Base-by-base conservation (phyloP, 2,888 invertebrate species). In the Oscheius sp. region DNA sequence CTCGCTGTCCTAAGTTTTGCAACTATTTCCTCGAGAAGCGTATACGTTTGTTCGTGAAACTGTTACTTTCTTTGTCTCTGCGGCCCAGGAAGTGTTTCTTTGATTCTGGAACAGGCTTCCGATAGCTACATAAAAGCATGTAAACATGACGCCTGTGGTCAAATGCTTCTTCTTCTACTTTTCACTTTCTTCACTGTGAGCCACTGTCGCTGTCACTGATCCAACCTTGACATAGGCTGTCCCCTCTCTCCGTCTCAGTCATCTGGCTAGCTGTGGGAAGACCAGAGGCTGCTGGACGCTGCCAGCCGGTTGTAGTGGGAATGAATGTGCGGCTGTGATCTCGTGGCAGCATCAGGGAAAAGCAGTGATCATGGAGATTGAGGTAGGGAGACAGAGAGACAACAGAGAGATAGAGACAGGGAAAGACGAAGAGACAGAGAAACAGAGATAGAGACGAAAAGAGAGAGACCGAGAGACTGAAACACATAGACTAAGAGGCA, bases 201-300 rank as follows among this genome's bases (percentile, higher is more conserved):
- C 2, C 13, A 10, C 21, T n/a, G 13, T 29, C 5, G 21, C 29
- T 2, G 42, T 11, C 48, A n/a, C 29, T 48, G 21, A 48, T 21
- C 21, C 21, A 63, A 7, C 1, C 29, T 29, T 48, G 5, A 13
- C 29, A 11, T 9, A 70, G 70, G 13, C 33, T 1, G 33, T 58
- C 2, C 59, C 70, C 2, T 32, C 74, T 58, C 72, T 79, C 51
- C 77, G 79, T 53, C 75, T 82, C n/a, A 78, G 78, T 13, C 80
- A 84, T 65, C 63, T 80, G 32, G 72, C 75, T 11, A 80, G 78
- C 9, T 89, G 89, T 74, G 90, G 89, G 2, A 76, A 76, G 0
- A 76, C 80, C 9, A 81, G 86, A 71, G 89, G 89, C 0, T 90
- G 90, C 74, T 87, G 89, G 83, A 79, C 86, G 50, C 84, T 89